These are phyloP conservation scores for Dynastes maya DNA, from an alignment of 2,888 invertebrate species.

Conservation along the genomic window DNA sequence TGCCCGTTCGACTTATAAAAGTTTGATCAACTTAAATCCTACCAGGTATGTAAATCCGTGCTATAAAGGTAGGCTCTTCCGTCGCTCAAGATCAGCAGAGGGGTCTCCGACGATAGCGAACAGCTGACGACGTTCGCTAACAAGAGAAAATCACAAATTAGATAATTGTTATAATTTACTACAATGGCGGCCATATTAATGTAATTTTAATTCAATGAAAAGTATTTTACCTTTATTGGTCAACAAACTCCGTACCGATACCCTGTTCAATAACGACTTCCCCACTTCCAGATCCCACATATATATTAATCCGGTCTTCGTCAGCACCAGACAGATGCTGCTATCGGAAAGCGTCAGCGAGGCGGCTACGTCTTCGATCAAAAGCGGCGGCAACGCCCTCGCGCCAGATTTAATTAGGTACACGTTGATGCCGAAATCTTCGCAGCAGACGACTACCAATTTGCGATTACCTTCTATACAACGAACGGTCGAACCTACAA, in stretches of 20 bases:
- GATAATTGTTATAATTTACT: background rate
- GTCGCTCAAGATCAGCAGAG: slow-evolving; percentile 87
- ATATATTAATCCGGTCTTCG: slow-evolving; percentile 72
- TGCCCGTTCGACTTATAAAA: background rate
- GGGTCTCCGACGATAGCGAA: slow-evolving; percentile 78
- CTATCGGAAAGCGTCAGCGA: slow-evolving; percentile 72
- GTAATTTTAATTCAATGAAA: too few relatives aligned
- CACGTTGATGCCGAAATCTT: slow-evolving; percentile 79
- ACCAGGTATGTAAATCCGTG: slow-evolving; percentile 83
- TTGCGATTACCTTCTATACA: slow-evolving; percentile 76
- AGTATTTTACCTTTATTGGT: slow-evolving; percentile 71
- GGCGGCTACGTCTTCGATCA: slow-evolving; percentile 75
- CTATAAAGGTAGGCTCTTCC: slow-evolving; percentile 90
- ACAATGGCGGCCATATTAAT: too few relatives aligned
- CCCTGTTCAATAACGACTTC: slow-evolving; percentile 72
- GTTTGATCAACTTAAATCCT: slow-evolving; percentile 63
- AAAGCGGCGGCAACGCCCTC: slow-evolving; percentile 72
- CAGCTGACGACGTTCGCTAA: slow-evolving; percentile 75
- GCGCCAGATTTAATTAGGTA: slow-evolving; percentile 73
- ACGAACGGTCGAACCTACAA: slow-evolving; percentile 74
- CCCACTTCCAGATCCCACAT: slow-evolving; percentile 77
- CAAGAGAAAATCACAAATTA: slow-evolving; percentile 55
- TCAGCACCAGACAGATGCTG: slow-evolving; percentile 73
- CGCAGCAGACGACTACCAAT: slow-evolving; percentile 78
- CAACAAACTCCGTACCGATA: slow-evolving; percentile 77